Evolutionary conservation across 1,140 invertebrate genomes (phyloP).

Genomic region (Drosophila tropicalis): DNA sequence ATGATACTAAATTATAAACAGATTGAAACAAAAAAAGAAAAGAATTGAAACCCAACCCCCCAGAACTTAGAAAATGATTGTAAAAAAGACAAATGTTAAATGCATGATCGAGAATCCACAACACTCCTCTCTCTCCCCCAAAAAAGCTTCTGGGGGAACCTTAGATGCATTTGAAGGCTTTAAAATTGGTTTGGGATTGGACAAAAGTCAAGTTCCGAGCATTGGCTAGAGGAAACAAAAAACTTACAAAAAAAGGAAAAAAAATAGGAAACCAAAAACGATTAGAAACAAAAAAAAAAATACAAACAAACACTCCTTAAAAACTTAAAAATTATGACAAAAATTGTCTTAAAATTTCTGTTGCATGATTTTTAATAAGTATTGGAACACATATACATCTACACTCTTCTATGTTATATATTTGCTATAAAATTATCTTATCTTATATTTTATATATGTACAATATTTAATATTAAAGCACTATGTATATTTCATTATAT

Average conservation of each 20-base stretch:
- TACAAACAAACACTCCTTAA: conserved; percentile 30
- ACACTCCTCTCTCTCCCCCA: conserved; percentile 1
- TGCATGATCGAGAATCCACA: conserved; percentile 41
- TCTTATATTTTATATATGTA: conserved; percentile 61
- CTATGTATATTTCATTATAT: conserved; percentile 71
- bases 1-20: conserved; percentile 27
- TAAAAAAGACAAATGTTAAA: conserved; percentile 73
- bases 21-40: conserved; percentile 48
- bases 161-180: conserved; percentile 70
- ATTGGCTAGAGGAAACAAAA: conserved; percentile 37
- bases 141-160: conserved; percentile 24
- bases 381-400: conserved; percentile 45
- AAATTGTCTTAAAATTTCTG: conserved; percentile 29
- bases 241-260: conserved; percentile 4
- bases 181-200: conserved; percentile 19
- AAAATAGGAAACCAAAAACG: conserved; percentile 17
- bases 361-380: conserved; percentile 52
- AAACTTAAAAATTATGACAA: conserved; percentile 24
- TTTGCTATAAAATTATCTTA: conserved; percentile 65
- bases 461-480: conserved; percentile 63
- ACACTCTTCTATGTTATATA: conserved; percentile 64
- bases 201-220: conserved; percentile 41
- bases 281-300: conserved; percentile 15
- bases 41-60: too few relatives aligned
- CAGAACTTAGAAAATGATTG: conserved; percentile 61